Evolutionary conservation across 1,140 invertebrate species (phyloP), one percentile per base, ranked within the genome.

Genomic region (Monomorium pharaonis): DNA sequence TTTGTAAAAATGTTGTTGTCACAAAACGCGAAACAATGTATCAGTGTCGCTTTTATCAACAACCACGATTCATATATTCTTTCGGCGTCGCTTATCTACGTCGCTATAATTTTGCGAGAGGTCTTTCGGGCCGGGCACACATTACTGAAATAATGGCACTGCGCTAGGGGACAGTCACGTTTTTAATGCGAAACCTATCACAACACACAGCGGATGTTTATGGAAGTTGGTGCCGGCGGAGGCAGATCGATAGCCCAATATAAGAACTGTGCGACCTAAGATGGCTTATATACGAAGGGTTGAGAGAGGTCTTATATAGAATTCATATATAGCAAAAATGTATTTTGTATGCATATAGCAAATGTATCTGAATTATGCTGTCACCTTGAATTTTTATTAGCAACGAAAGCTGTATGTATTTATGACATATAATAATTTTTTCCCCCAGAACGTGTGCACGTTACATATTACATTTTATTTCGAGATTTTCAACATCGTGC

Each of bases 361-460:
- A 83, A 74, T 83, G 51, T 83, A 33, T 74, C 51, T 74, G 37
- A 37, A 72, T 83, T 74, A 83, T 30, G 37, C 49, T 81, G 21
- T 72, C 67, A 47, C 33, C 37, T 51, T 44, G 54, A 83, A 83
- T 83, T 83, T 74, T 83, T 56, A 81, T 81, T 33, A 56, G 56
- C 65, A 24, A n/a, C 27, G 49, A 24, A 27, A 81, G 63, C 16
- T 24, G 18, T 42, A 65, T 49, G 18, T 56, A 65, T 78, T 33
- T 78, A 49, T 37, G 18, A 63, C 63, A 67, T 67, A 1, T 67
- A 49, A 77, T 49, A 67, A 67, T 49, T 42, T 76, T 76, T 62
- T 65, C 33, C 21, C 7, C 21, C 7, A 14, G 14, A 47, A 18
- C 24, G 16, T 42, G 16, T 42, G 2, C 56, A 16, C 33, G 30